Percentiles rank a stretch among this genome's conserved stretches.
Conservation (phyloP, 1,140 invertebrate genomes). For the Oncopeltus fasciatus region DNA sequence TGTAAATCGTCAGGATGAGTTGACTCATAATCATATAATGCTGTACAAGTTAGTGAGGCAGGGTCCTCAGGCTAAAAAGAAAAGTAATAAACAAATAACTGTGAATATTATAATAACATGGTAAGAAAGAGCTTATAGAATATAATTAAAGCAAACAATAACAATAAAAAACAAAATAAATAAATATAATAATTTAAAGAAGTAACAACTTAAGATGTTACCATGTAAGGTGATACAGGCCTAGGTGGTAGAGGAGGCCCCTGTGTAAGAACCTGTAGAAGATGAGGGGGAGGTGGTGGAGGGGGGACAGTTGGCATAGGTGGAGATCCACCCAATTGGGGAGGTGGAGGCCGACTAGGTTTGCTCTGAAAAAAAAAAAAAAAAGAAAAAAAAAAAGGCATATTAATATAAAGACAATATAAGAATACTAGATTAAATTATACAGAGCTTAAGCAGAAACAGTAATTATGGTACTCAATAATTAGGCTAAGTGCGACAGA, state of each 20-base stretch:
- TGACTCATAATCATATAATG: conserved; percentile 55
- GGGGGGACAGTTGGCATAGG: conserved; percentile 63
- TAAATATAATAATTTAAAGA: not conserved
- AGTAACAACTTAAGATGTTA: conserved; percentile 7
- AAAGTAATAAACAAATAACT: conserved; percentile 6
- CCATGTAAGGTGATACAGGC: conserved; percentile 7
- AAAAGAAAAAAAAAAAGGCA: not conserved
- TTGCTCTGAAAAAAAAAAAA: conserved; percentile 1
- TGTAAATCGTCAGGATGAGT: conserved; percentile 53
- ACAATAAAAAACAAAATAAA: not conserved
- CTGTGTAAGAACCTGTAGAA: conserved; percentile 29
- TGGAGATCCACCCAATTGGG: conserved; percentile 35
- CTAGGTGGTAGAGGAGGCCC: conserved; percentile 21
- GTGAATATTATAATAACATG: not conserved
- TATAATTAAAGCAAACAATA: conserved; percentile 10
- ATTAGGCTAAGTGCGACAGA: too few species aligned
- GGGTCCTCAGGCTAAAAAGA: conserved; percentile 25
- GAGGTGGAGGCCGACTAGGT: conserved; percentile 19
- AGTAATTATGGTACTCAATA: too few species aligned
- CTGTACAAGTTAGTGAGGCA: conserved; percentile 47
- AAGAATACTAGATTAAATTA: too few species aligned
- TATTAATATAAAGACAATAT: not conserved
- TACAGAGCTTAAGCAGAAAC: too few species aligned
- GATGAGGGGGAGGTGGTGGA: conserved; percentile 46
- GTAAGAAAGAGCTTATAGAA: not conserved